Conservation (phyloP, 2,888 invertebrate species). For the Eupeodes latifasciatus region DNA sequence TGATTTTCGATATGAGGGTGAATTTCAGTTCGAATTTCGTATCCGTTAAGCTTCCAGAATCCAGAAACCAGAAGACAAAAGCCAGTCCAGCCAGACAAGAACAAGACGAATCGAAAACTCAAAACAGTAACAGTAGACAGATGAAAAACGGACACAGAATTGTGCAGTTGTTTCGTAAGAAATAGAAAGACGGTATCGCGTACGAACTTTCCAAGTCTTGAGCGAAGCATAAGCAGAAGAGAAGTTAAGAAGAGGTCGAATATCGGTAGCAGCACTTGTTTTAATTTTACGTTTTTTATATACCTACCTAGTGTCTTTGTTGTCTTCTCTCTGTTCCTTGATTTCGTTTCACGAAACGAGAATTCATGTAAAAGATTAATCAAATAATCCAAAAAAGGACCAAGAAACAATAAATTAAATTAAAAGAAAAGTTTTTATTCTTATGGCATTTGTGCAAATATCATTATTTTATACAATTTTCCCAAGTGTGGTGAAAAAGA, state of each 20-base stretch:
- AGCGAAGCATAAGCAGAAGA: background rate
- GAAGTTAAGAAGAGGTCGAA: conserved; percentile 6
- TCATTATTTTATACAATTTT: conserved; percentile 25
- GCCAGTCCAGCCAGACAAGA: background rate
- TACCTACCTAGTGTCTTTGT: conserved; percentile 17
- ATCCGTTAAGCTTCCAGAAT: conserved; percentile 19
- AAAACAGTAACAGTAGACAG: conserved; percentile 15
- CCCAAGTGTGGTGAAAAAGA: conserved; percentile 59
- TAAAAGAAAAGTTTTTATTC: background rate
- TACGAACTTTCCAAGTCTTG: conserved; percentile 24
- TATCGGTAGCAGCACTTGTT: conserved; percentile 20
- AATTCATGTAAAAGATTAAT: background rate
- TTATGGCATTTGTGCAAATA: conserved; percentile 8
- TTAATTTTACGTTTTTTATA: conserved; percentile 51
- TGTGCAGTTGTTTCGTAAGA: conserved; percentile 52
- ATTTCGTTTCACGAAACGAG: background rate
- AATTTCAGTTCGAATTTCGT: conserved; percentile 2
- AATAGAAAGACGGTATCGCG: conserved; percentile 39
- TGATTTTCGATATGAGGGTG: background rate
- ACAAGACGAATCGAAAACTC: background rate
- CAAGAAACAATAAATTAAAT: background rate
- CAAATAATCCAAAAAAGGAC: no score
- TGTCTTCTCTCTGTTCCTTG: conserved; percentile 17
- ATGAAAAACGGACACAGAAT: conserved; percentile 60
- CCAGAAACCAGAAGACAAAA: no score